Conservation (phyloP, 2,113 vertebrate genomes). For the Actenoides hombroni region DNA sequence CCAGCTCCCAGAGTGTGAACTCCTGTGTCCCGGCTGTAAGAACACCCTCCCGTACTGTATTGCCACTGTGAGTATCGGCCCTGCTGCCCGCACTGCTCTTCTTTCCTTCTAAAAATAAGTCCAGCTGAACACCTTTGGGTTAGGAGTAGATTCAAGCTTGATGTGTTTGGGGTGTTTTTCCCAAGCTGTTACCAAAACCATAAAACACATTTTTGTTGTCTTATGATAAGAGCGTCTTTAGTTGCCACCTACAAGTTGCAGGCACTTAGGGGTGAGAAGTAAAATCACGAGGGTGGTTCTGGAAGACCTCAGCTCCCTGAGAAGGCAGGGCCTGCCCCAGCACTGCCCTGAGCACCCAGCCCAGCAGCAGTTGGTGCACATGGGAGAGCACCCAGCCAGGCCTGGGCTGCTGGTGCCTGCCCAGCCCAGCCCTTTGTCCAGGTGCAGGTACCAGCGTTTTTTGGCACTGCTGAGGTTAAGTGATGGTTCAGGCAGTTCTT, state of each 20-base stretch:
- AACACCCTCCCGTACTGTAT: conserved; percentile 96
- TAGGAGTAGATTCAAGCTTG: neutral
- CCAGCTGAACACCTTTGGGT: neutral
- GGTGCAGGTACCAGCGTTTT: too few species aligned
- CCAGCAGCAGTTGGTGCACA: fast-evolving
- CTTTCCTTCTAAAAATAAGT: neutral
- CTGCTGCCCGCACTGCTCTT: neutral
- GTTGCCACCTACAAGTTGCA: neutral
- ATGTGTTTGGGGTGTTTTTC: neutral
- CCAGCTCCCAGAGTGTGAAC: conserved; percentile 87
- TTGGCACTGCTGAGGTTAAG: neutral
- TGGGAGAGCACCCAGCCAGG: neutral
- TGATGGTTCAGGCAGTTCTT: neutral
- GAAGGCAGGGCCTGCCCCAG: neutral
- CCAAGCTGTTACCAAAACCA: neutral
- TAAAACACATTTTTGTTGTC: neutral
- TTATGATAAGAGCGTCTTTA: neutral
- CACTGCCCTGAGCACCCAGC: too few species aligned
- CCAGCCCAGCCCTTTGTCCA: neutral
- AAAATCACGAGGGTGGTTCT: neutral
- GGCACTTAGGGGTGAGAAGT: neutral
- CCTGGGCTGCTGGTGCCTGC: neutral
- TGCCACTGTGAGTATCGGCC: conserved; percentile 80
- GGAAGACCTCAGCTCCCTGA: neutral
- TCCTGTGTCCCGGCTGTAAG: conserved; percentile 92